Base-by-base conservation (phyloP, 2,113 vertebrate genomes). In the Paratilapia polleni region DNA sequence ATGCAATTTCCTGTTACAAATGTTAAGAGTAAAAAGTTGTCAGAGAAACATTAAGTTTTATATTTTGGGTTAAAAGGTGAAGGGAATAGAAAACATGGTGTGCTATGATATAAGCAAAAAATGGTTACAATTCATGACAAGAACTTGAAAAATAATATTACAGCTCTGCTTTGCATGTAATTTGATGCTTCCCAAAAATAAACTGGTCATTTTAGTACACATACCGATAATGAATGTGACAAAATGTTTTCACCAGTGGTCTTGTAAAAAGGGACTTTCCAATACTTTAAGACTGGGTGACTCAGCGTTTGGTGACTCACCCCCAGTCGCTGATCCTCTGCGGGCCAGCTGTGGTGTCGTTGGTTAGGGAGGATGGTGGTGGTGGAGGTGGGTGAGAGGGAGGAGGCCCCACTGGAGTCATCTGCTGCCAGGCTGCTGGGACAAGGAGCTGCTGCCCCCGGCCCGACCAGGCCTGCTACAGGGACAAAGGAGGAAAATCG, bases 241-340 rank as follows among this genome's bases (percentile, higher is more conserved):
- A 49, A 24, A 49, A 70, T 49, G 47, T 49, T 41, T 31, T 52
- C 38, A 73, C 47, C 2, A 34, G n/a, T 12, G 9, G 19, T 84
- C 19, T 77, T 26, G 36, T 24, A 78, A 73, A 28, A 2, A 0
- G 20, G 28, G 78, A 80, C 38, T 83, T 86, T 83, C 64, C 62
- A 49, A 14, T 62, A 54, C 10, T 83, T 26, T 1, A 52, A 36
- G 10, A 56, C 9, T 61, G 26, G 19, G 31, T 38, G 58, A 91
- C 96, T 96, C 90, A 97, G 14, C 26, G 24, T 17, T 54, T 8
- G 19, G 14, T 36, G 66, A 93, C 97, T 96, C 92, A 99, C 98
- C 98, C 97, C 98, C 98, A 99, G 87, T 99, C 97, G 85, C 96
- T 95, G 86, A 98, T 95, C 82, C 97, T 97, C 60, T 97, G 98